Base-by-base conservation (phyloP, 2,113 vertebrate species). In the Clarias magur region DNA sequence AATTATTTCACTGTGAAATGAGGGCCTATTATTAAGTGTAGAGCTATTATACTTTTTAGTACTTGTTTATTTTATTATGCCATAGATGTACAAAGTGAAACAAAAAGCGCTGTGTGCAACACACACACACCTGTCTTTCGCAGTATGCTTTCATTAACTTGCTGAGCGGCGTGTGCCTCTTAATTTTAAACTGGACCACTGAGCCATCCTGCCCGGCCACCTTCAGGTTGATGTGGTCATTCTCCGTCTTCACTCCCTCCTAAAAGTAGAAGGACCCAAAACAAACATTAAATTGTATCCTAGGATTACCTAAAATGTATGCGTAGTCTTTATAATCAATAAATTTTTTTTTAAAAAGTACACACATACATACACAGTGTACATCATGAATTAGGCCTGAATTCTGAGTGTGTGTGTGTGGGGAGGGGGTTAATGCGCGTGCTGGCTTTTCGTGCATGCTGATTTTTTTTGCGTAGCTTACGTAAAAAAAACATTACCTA, bases 61-160 rank as follows among this genome's bases (percentile, higher is more conserved):
- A 48, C 48, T 48, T 6, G 6, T 48, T 48, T 48, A 48, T 48
- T 48, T 48, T 48, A 48, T 42, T 48, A 48, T 48, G 48, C 48
- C 6, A 7, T 48, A 48, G 48, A 48, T 48, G 48, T 48, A 48
- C 30, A 3, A 75, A 75, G 42, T n/a, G 3, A 75, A 53, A 75
- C 72, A 0, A 30, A 1, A 68, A 9, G 16, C 68, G 10, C 6
- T 17, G 30, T 8, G n/a, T 48, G 48, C 6, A 42, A 42, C 42
- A 42, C 42, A 42, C 38, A 34, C 93, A 90, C 88, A 97, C 98
- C 98, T 98, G 97, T 91, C 97, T 95, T 95, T 98, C 97, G 85
- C 98, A 99, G 93, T 97, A 97, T 0, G 96, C 98, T 93, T 97
- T 97, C 98, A 99, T 99, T 87, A 98, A 95, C 95, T 97, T 98